phyloP scores from a whole-genome alignment of 2,113 vertebrate species.

The Daubentonia madagascariensis region DNA sequence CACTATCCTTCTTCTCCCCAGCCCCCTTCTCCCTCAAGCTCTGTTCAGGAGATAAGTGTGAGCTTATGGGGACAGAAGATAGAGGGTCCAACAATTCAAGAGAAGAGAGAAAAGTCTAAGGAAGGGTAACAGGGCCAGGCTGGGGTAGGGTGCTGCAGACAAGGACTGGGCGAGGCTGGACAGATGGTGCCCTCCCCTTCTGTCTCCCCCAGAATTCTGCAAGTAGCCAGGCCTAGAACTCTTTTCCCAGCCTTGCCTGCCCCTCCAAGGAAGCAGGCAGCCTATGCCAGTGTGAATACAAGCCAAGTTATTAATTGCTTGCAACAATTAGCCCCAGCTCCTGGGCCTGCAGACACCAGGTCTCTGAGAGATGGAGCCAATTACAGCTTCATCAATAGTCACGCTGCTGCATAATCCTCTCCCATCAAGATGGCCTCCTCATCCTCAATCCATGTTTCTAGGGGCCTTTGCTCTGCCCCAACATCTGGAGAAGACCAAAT shows the following conservation, averaged over 20 bases:
- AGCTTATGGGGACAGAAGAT: neutral
- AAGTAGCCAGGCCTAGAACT: neutral
- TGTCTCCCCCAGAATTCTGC: neutral
- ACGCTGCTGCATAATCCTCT: slow-evolving; percentile 57
- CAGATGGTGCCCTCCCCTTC: neutral
- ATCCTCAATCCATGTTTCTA: neutral
- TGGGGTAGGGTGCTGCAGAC: neutral
- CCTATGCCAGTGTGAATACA: slow-evolving; percentile 71
- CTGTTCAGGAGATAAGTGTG: neutral
- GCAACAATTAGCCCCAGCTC: slow-evolving; percentile 83
- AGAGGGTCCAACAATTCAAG: neutral
- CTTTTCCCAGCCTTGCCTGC: slow-evolving; percentile 56
- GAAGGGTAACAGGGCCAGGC: neutral
- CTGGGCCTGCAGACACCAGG: slow-evolving; percentile 76
- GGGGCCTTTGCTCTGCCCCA: slow-evolving; percentile 37
- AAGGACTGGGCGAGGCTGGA: neutral
- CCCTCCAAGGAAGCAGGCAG: slow-evolving; percentile 73
- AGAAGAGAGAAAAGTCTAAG: neutral
- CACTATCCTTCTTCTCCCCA: neutral
- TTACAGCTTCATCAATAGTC: slow-evolving; percentile 81
- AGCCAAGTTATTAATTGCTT: slow-evolving; percentile 86
- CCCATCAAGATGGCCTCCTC: neutral
- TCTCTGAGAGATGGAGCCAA: slow-evolving; percentile 74
- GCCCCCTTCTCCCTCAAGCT: neutral
- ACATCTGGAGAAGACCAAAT: slow-evolving; percentile 52